phyloP scores from a whole-genome alignment of 2,888 invertebrate genomes.

The Rhaphigaster nebulosa region DNA sequence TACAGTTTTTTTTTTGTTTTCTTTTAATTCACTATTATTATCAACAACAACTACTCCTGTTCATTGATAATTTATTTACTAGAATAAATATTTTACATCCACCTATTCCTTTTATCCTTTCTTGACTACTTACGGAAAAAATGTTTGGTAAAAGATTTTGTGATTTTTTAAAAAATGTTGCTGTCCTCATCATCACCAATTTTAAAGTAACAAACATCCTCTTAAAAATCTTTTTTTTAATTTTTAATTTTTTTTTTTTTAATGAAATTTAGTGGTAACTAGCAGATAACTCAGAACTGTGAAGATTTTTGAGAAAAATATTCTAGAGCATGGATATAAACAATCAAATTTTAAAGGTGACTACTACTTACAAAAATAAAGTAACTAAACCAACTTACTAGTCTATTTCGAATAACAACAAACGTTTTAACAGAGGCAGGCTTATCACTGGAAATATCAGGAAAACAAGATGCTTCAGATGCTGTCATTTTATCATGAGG shows the following conservation, averaged over 20 bases:
- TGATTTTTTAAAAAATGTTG: too few relatives aligned
- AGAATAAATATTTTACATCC: neutral
- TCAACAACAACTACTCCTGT: neutral
- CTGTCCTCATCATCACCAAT: too few relatives aligned
- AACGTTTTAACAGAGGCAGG: slow-evolving; percentile 88
- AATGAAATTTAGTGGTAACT: too few relatives aligned
- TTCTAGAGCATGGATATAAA: neutral
- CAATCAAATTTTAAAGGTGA: too few relatives aligned
- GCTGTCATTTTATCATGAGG: slow-evolving; percentile 96
- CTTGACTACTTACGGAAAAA: too few relatives aligned
- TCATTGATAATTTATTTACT: neutral
- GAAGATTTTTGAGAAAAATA: neutral
- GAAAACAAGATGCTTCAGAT: slow-evolving; percentile 92
- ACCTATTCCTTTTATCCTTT: neutral
- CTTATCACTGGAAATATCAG: slow-evolving; percentile 79
- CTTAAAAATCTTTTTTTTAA: too few relatives aligned
- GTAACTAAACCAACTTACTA: slow-evolving; percentile 71
- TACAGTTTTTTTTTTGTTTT: too few relatives aligned
- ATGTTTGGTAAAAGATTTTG: too few relatives aligned
- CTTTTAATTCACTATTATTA: too few relatives aligned
- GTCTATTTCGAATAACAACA: slow-evolving; percentile 89
- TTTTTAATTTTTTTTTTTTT: too few relatives aligned
- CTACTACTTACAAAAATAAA: neutral
- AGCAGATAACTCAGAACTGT: too few relatives aligned
- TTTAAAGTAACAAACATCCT: too few relatives aligned